Base-by-base conservation (phyloP, 1,140 invertebrate species). In the Radopholus similis region DNA sequence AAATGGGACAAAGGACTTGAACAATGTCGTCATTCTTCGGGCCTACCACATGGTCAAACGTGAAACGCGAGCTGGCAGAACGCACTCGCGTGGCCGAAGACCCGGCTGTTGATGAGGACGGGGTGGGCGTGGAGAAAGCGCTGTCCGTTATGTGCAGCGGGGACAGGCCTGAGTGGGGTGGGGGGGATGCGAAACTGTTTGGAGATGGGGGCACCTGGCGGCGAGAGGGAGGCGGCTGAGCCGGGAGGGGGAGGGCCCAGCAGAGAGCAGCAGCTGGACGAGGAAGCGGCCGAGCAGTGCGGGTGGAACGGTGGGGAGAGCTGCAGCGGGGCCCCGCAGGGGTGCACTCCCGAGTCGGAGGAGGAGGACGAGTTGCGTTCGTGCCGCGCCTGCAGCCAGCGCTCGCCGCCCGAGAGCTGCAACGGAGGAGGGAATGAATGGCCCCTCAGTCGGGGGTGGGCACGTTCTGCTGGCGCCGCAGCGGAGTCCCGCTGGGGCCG, bases 301-400 rank as follows among this genome's bases (percentile, higher is more conserved):
- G 23, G 64, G 71, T 18, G n/a, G 26, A 71, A 71, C 70, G 23
- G 74, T 56, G 49, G 70, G 49, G 34, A 74, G n/a, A 26, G 30
- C 72, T 26, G 73, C 30, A 35, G 70, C 62, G 28, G 44, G 30
- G 26, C 74, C 55, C 15, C 38, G 60, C 47, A 72, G 70, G 30
- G 62, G 64, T 21, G 47, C 4, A 73, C 23, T 4, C 71, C 71
- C 9, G 71, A 73, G 40, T 73, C 71, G 11, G 73, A 76, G n/a
- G 55, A 62, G 3, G 73, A 76, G 0, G 64, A 63, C 2, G 67
- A 76, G 11, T 68, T 74, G 23, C 47, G 47, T 51, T 21, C 47
- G 15, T 5, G 5, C 6, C 18, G 47, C 47, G 13, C 23, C 23
- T 3, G 15, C 47, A 4, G 18, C 47, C 4, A 18, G 2, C 30